These are phyloP conservation scores for Lepidochrysops patricia DNA, from an alignment of 2,888 invertebrate genomes.

Conservation along the genomic window DNA sequence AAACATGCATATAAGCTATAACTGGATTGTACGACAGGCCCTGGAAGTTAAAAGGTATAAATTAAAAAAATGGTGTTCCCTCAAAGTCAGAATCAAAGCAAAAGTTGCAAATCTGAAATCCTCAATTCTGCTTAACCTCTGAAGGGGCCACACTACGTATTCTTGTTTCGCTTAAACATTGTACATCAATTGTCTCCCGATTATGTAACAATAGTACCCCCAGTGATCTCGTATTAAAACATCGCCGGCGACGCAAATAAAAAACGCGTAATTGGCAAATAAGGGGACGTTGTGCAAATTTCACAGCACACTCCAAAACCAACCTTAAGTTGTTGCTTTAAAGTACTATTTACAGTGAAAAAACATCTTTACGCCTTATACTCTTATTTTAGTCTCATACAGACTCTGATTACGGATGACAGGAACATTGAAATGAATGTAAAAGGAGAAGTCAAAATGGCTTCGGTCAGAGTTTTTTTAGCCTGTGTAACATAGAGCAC, in stretches of 20 bases:
- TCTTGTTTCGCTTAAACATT: neutral
- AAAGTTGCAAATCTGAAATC: too few relatives aligned
- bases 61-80: too few relatives aligned
- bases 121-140: neutral
- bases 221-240: conserved; percentile 30
- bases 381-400: conserved; percentile 31
- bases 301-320: neutral
- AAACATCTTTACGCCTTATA: conserved; percentile 18
- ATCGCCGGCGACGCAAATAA: conserved; percentile 37
- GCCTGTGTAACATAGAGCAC: neutral
- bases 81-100: too few relatives aligned
- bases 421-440: conserved; percentile 9
- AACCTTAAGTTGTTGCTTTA: neutral
- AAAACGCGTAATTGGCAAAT: conserved; percentile 50
- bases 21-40: too few relatives aligned
- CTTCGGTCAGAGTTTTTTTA: conserved; percentile 5
- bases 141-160: neutral
- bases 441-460: conserved; percentile 19
- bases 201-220: conserved; percentile 16
- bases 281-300: conserved; percentile 33
- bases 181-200: conserved; percentile 2
- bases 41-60: too few relatives aligned
- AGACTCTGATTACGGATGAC: conserved; percentile 28
- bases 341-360: neutral
- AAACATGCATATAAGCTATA: too few relatives aligned